Base-by-base conservation (phyloP, 2,888 invertebrate genomes). In the Trissoscelio sp. region DNA sequence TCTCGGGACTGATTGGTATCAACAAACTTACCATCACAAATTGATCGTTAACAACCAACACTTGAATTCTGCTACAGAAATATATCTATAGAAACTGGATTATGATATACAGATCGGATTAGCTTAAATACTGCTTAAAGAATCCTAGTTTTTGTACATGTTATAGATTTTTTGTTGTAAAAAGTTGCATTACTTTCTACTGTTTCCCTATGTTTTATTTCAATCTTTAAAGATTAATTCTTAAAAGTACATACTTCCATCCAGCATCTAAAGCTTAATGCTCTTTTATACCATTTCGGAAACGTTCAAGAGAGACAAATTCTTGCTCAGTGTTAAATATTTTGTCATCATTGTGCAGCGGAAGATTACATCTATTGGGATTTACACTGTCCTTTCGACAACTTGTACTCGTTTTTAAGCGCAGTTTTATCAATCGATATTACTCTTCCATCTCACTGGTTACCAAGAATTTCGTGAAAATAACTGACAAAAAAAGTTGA, bases 331-430 rank as follows among this genome's bases (percentile, higher is more conserved):
- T 31, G 14, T 14, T 37, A 42, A 58, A 58, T 58, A 42, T 58
- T 58, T 58, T 58, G 39, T 22, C 12, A 58, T 58, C 22, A 18
- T 14, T 37, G 37, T 11, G 18, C 34, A 18, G 11, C 3, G n/a
- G n/a, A n/a, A 58, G 39, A 58, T 58, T 39, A 39, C 11, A 22
- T 58, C 12, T 58, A 58, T 58, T 3, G 28, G 14, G 22, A 44
- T 44, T 60, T 44, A 28, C 44, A 42, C 14, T 28, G 28, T 60
- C 28, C 16, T 16, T 60, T 28, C 31, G 31, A 24, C 39, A 28
- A 44, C 18, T 46, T 18, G 16, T 46, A 16, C 14, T 62, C 44
- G 46, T 62, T 62, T 62, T 62, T 46, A 46, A 62, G 46, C n/a
- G 31, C n/a, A 46, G 11, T 62, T 46, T 46, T 46, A 9, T 31